Evolutionary conservation across 2,888 invertebrate genomes (phyloP).

Genomic region (Amphipoea lucens): DNA sequence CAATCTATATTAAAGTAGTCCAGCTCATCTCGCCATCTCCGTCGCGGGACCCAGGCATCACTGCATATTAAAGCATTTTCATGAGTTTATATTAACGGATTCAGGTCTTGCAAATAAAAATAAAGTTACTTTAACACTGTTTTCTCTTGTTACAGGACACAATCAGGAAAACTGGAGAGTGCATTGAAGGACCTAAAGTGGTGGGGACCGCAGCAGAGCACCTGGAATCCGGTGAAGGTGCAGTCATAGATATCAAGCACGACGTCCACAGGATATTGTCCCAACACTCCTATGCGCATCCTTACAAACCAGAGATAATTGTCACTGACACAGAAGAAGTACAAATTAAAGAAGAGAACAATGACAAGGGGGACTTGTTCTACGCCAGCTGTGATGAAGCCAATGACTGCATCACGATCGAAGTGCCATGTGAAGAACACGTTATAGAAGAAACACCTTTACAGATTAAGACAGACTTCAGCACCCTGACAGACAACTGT

Average conservation of each 20-base stretch:
- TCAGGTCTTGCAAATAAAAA: neutral
- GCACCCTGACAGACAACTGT: conserved; percentile 73
- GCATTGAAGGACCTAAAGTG: conserved; percentile 92
- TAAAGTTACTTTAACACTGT: neutral
- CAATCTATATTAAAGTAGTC: neutral
- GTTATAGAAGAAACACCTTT: conserved; percentile 80
- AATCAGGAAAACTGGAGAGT: conserved; percentile 82
- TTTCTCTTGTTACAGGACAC: conserved; percentile 76
- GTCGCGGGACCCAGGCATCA: neutral
- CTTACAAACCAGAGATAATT: conserved; percentile 79
- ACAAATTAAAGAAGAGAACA: conserved; percentile 80
- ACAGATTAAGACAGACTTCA: conserved; percentile 79
- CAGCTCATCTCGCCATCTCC: neutral
- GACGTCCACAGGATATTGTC: conserved; percentile 87
- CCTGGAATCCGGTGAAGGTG: conserved; percentile 94
- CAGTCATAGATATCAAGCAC: conserved; percentile 86
- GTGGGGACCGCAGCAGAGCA: conserved; percentile 96
- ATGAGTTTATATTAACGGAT: neutral
- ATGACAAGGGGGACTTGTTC: conserved; percentile 91
- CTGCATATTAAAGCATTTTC: neutral
- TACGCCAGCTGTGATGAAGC: conserved; percentile 93
- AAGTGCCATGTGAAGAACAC: conserved; percentile 92
- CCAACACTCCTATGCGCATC: conserved; percentile 89
- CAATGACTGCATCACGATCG: conserved; percentile 93
- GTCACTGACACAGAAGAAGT: conserved; percentile 66